Base-by-base conservation (phyloP, 2,888 invertebrate species). In the Hylaea fasciaria region DNA sequence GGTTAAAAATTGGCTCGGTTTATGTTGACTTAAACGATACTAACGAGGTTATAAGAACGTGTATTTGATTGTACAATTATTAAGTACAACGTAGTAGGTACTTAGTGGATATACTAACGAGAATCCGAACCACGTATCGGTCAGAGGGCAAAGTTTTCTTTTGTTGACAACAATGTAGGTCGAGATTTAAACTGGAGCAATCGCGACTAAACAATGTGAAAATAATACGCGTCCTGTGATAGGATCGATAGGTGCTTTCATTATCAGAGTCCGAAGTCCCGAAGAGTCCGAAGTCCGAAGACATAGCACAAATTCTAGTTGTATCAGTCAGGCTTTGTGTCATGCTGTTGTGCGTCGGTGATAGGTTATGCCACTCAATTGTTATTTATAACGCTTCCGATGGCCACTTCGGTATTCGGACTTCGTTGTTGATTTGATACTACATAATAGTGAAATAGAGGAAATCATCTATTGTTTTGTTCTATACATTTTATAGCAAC, bases 141-240 rank as follows among this genome's bases (percentile, higher is more conserved):
- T 46, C 40, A 58, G 8, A 29, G 58, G 43, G n/a, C 53, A 58
- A 58, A 58, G 58, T 44, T 58, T 44, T 17, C 58, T 29, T 46
- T 57, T 57, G 56, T 58, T 43, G 28, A 22, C 35, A 9, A 13
- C 12, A 47, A 47, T 17, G 14, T 43, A 28, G 57, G 43, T 35
- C 58, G 43, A 49, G 35, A 22, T 37, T 46, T 35, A 17, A 52
- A 48, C 28, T 51, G 44, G 46, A 39, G 17, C 32, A 47, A 55
- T 43, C 14, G 49, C 12, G 13, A 35, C 10, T 17, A 28, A 56
- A 57, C 50, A 57, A 49, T 56, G 56, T 40, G 17, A 32, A 35
- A 55, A n/a, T 48, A 43, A 55, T 47, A 14, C 43, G 43, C 13
- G 48, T 55, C 47, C 54, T 55, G 17, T 16, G n/a, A 41, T 43